Conservation (phyloP, 2,113 vertebrate species). For the Danionella cerebrum region DNA sequence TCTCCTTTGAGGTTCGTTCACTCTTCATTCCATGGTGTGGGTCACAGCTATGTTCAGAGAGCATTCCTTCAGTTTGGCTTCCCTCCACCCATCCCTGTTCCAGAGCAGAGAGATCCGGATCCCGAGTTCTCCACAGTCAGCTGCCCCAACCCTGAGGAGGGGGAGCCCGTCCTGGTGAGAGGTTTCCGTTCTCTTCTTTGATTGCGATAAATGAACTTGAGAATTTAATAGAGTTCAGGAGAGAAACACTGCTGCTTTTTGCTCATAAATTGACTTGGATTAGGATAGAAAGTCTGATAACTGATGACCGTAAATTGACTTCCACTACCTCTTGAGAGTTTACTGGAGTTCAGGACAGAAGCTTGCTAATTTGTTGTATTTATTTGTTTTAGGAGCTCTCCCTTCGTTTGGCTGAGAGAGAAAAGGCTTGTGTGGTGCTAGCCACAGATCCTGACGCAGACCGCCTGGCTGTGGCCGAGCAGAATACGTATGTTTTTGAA, state of each 20-base stretch:
- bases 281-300: too few relatives aligned
- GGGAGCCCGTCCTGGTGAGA: slow-evolving; percentile 83
- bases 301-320: too few relatives aligned
- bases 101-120: slow-evolving; percentile 88
- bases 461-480: slow-evolving; percentile 85
- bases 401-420: slow-evolving; percentile 78
- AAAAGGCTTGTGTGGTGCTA: slow-evolving; percentile 73
- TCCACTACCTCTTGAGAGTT: too few relatives aligned
- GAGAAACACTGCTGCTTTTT: too few relatives aligned
- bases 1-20: slow-evolving; percentile 81
- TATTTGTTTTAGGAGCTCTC: slow-evolving; percentile 70
- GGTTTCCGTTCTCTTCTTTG: background rate
- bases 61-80: slow-evolving; percentile 84
- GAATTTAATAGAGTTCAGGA: too few relatives aligned
- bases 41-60: slow-evolving; percentile 79
- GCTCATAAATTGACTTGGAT: too few relatives aligned
- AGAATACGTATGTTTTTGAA: slow-evolving; percentile 72
- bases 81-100: slow-evolving; percentile 82
- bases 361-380: background rate
- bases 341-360: too few relatives aligned
- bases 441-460: slow-evolving; percentile 95
- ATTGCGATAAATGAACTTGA: too few relatives aligned
- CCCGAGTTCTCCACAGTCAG: slow-evolving; percentile 85
- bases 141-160: slow-evolving; percentile 93
- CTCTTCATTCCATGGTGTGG: slow-evolving; percentile 90